Conservation (phyloP, 2,888 invertebrate genomes). For the Aplocera efformata region DNA sequence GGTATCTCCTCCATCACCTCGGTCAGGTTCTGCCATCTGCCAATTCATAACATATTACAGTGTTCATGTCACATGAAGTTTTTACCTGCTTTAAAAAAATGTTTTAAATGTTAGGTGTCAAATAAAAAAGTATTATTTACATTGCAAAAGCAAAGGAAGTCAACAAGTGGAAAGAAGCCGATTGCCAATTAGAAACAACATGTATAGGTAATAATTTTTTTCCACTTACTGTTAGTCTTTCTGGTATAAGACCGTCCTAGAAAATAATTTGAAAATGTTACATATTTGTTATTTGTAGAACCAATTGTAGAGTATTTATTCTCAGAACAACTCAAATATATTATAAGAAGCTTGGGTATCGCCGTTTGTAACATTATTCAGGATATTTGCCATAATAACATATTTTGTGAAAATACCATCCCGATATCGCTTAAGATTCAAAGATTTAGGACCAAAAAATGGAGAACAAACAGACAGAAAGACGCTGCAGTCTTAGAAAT, state of each 20-base stretch:
- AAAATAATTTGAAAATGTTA: constrained; percentile 21
- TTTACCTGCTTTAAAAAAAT: too few relatives aligned
- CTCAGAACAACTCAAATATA: too few relatives aligned
- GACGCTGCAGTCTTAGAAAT: too few relatives aligned
- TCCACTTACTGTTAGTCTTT: constrained; percentile 35
- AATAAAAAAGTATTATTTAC: constrained; percentile 12
- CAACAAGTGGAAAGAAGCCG: constrained; percentile 17
- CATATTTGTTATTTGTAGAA: constrained; percentile 15
- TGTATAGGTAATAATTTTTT: constrained; percentile 21
- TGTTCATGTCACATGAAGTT: too few relatives aligned
- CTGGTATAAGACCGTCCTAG: constrained; percentile 28
- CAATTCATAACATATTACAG: not conserved
- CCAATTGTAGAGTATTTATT: constrained; percentile 7
- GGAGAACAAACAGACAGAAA: too few relatives aligned
- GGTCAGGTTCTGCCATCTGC: constrained; percentile 1
- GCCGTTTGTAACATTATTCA: too few relatives aligned
- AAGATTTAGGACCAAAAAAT: too few relatives aligned
- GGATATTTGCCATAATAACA: too few relatives aligned
- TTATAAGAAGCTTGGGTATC: too few relatives aligned
- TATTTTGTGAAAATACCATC: too few relatives aligned
- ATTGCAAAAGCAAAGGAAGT: constrained; percentile 34
- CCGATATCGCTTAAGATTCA: too few relatives aligned
- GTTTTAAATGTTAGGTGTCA: too few relatives aligned
- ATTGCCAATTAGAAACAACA: constrained; percentile 23
- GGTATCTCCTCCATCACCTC: constrained; percentile 9